phyloP scores from a whole-genome alignment of 2,797 vertebrate species.

The Pelodytes ibericus region DNA sequence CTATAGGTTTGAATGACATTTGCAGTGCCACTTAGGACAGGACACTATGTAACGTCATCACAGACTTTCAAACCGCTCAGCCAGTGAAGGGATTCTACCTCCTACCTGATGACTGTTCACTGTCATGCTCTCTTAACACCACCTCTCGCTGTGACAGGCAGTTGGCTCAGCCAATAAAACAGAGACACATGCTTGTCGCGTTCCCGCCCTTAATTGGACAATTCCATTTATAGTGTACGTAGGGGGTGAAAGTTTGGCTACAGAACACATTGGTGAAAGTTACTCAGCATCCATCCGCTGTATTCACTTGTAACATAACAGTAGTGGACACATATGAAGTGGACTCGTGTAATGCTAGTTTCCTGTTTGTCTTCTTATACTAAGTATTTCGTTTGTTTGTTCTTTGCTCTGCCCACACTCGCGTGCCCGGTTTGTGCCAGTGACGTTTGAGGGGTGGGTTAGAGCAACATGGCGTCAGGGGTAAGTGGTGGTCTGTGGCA shows the following conservation, averaged over 20 bases:
- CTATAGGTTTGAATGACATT: too few species aligned
- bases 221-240: not conserved
- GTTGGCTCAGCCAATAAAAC: not conserved
- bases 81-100: not conserved
- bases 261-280: too few species aligned
- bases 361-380: not conserved
- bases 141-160: slow-evolving; percentile 2
- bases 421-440: not conserved
- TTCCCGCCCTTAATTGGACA: slow-evolving; percentile 6
- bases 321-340: not conserved
- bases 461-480: slow-evolving; percentile 51
- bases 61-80: too few species aligned
- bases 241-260: slow-evolving; percentile 1
- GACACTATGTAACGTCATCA: too few species aligned
- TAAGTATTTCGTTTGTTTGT: too few species aligned
- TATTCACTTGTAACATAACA: too few species aligned
- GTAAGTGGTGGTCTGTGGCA: slow-evolving; percentile 26
- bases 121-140: not conserved
- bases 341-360: not conserved
- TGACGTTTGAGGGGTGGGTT: slow-evolving; percentile 34
- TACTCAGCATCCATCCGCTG: too few species aligned
- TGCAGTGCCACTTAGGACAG: too few species aligned
- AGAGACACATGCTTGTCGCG: slow-evolving; percentile 39
- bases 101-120: not conserved
- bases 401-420: not conserved